Evolutionary conservation across 1,140 invertebrate species (phyloP).

Genomic region (Hesperophylax magnus): DNA sequence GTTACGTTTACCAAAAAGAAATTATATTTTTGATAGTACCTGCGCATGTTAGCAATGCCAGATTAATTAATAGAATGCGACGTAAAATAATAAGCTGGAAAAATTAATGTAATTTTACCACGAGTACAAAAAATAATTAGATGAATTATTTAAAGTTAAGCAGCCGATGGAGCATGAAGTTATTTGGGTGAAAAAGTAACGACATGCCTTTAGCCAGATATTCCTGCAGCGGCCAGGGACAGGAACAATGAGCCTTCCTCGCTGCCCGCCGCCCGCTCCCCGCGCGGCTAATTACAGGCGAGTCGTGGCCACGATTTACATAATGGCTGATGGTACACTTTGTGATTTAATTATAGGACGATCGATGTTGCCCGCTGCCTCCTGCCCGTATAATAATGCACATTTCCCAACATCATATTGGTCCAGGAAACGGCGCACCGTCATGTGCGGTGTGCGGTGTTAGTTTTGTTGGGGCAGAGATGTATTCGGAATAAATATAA

Average conservation of each 20-base stretch:
- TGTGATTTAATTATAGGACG: constrained; percentile 52
- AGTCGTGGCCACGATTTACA: constrained; percentile 56
- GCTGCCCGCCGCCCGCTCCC: too few relatives aligned
- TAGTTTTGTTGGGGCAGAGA: constrained; percentile 4
- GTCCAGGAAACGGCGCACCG: not conserved
- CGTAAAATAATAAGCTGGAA: too few relatives aligned
- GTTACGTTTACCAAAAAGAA: too few relatives aligned
- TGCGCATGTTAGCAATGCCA: too few relatives aligned
- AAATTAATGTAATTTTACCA: not conserved
- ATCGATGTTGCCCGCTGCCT: not conserved
- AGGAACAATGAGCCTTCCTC: too few relatives aligned
- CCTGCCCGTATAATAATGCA: constrained; percentile 23
- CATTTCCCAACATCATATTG: constrained; percentile 26
- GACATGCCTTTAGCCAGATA: not conserved
- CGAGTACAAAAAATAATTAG: not conserved
- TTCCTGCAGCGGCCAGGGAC: too few relatives aligned
- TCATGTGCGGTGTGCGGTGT: not conserved
- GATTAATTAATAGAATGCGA: too few relatives aligned
- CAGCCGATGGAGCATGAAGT: not conserved
- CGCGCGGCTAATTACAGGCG: constrained; percentile 34
- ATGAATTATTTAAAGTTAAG: not conserved
- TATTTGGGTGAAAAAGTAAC: not conserved
- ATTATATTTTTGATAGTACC: too few relatives aligned
- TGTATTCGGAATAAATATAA: not conserved
- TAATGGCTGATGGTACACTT: constrained; percentile 51